A percentile compares a stretch with the other conserved stretches of the same genome.
Evolutionary conservation across 2,113 vertebrate genomes (phyloP).

Genomic region (Carassius carassius): DNA sequence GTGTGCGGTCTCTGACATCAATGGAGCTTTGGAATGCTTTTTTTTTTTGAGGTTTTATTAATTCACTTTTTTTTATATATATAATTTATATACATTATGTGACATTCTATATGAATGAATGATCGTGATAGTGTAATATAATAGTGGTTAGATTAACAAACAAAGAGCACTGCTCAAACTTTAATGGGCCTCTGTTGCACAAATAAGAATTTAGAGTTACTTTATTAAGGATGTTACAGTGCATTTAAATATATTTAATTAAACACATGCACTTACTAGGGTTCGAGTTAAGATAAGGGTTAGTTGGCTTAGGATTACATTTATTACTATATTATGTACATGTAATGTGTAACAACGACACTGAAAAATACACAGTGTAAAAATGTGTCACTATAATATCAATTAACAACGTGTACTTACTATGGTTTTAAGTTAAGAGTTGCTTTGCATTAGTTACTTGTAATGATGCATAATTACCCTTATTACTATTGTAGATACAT

Average conservation of each 20-base stretch:
- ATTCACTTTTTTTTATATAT: background rate
- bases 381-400: background rate
- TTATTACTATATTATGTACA: too few species aligned
- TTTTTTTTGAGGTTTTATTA: background rate
- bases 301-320: too few species aligned
- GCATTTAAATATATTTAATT: background rate
- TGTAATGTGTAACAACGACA: background rate
- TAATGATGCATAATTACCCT: background rate
- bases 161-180: background rate
- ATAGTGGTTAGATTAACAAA: background rate
- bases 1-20: background rate
- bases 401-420: background rate
- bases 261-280: too few species aligned
- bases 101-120: background rate
- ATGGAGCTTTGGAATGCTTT: background rate
- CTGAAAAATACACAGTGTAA: background rate
- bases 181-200: background rate
- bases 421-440: background rate
- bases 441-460: background rate
- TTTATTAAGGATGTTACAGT: background rate
- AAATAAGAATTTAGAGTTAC: background rate
- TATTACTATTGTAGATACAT: background rate
- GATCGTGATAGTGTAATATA: background rate
- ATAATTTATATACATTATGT: background rate
- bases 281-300: too few species aligned